Conservation (phyloP, 2,113 vertebrate genomes). For the Oxyura jamaicensis region DNA sequence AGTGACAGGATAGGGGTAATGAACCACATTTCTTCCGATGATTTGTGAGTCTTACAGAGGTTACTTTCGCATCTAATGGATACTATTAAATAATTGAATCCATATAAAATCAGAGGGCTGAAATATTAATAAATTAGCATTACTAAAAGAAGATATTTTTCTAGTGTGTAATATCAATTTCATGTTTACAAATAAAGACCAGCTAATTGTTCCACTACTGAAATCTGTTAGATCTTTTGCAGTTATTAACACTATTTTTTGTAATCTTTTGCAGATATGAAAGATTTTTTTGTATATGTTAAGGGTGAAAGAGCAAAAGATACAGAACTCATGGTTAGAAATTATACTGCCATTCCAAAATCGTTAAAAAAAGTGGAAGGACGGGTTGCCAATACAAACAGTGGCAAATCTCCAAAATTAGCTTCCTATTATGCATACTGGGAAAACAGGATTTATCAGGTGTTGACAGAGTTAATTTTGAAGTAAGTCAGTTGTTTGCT, state of each 20-base stretch:
- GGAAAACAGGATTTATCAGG: constrained; percentile 86
- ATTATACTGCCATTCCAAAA: constrained; percentile 84
- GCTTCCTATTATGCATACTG: constrained; percentile 86
- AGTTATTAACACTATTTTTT: neutral
- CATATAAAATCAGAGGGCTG: neutral
- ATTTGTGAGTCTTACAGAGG: neutral
- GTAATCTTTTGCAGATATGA: constrained; percentile 76
- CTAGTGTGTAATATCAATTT: neutral
- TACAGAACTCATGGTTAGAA: constrained; percentile 77
- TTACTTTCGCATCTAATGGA: neutral
- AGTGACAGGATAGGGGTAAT: neutral
- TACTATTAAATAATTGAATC: neutral
- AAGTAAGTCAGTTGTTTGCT: constrained; percentile 77
- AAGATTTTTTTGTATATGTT: constrained; percentile 88
- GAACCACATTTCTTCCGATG: neutral
- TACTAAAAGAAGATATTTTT: neutral
- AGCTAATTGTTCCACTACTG: neutral
- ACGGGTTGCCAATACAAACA: constrained; percentile 83
- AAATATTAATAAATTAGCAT: neutral
- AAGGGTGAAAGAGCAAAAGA: constrained; percentile 83
- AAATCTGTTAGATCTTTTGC: neutral
- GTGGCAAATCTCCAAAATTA: constrained; percentile 83
- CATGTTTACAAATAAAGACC: neutral
- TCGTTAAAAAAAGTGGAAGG: constrained; percentile 88
- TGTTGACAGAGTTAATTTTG: constrained; percentile 84